Base-by-base conservation (phyloP, 1,140 invertebrate species). In the Ceratosolen solmsi region DNA sequence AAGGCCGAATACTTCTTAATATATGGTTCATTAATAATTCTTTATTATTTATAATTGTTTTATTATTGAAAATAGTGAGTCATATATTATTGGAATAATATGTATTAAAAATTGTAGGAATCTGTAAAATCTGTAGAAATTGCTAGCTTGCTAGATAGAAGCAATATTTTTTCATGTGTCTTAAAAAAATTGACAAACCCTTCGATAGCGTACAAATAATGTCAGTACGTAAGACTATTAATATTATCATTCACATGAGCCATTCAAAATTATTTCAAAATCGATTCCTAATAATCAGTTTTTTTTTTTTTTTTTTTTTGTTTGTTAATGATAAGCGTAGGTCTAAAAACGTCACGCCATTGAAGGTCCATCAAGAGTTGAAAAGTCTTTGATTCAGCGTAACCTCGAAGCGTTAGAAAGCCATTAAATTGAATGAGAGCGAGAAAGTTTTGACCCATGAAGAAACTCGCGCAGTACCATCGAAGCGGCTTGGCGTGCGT, bases 401-500 rank as follows among this genome's bases (percentile, higher is more conserved):
- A 80, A 80, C 8, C 46, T 30, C 20, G 51, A 7, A 46, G 38
- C 60, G 49, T 70, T 79, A 46, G 70, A 65, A 79, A 79, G 36
- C 70, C 58, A 83, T 79, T 74, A 83, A 68, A 79, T 79, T 73
- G 41, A 54, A 51, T 33, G 54, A 51, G 75, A 74, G 81, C 30
- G 70, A 56, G 30, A 56, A 75, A 77, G 58, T 77, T 82, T 77
- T 41, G 63, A 80, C 33, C 79, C 5, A 20, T 58, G 30, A 11
- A 60, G 56, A 58, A 68, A 41, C 41, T 51, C 60, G 17, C 25
- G 58, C n/a, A 65, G 13, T 20, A 41, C 41, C 22, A 25, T 5
- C 2, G 36, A 71, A 33, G 22, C 5, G 33, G 49, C 5, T 3
- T 41, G 58, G 51, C 86, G 86, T 88, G 90, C 89, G 89, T 90